Percentiles rank a stretch among this genome's conserved stretches.
Conservation (phyloP, 2,797 vertebrate genomes). For the Gymnopithys bicolor region DNA sequence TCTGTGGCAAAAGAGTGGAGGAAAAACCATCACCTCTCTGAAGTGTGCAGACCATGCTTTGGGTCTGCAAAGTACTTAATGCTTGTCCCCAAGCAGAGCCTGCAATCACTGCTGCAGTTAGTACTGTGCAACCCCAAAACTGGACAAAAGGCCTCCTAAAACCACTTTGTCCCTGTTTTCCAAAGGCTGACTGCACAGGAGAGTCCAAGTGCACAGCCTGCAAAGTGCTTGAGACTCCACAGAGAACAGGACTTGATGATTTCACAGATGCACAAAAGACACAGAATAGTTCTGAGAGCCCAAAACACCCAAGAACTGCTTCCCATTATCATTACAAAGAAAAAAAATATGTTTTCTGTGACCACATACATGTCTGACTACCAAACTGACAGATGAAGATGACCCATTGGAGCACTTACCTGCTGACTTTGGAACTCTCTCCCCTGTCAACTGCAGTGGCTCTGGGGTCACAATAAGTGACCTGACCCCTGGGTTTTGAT, state of each 20-base stretch:
- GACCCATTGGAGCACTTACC: constrained; percentile 71
- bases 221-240: neutral
- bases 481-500: constrained; percentile 86
- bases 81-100: neutral
- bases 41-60: neutral
- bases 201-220: neutral
- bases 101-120: neutral
- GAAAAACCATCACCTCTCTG: neutral
- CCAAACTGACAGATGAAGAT: neutral
- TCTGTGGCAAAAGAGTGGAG: neutral
- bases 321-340: neutral
- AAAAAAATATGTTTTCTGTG: neutral
- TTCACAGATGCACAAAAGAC: neutral
- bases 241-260: neutral
- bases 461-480: constrained; percentile 78
- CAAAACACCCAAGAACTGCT: neutral
- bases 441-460: constrained; percentile 79
- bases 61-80: neutral
- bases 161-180: neutral
- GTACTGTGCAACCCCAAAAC: neutral
- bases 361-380: neutral
- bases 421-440: constrained; percentile 80
- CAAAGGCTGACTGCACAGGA: neutral
- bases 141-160: neutral
- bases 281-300: neutral